phyloP scores from a whole-genome alignment of 2,888 invertebrate genomes.

The Tyria jacobaeae region DNA sequence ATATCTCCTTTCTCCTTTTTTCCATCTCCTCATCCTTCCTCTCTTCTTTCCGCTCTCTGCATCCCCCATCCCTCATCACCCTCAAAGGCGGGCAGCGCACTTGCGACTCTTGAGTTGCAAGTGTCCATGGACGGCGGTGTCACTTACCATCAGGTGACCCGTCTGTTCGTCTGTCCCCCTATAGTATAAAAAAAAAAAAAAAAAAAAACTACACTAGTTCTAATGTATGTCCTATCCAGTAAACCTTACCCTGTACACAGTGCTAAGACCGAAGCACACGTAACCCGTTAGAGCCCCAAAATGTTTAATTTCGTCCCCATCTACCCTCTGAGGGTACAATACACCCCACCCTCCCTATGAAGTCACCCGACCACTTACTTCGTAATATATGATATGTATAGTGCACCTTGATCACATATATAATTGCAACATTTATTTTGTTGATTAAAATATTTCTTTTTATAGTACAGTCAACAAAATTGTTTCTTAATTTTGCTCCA shows the following conservation, averaged over 20 bases:
- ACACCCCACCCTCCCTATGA: slow-evolving; percentile 49
- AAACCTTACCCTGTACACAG: slow-evolving; percentile 48
- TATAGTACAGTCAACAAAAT: slow-evolving; percentile 61
- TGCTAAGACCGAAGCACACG: slow-evolving; percentile 75
- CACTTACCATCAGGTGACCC: too few relatives aligned
- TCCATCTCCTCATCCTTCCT: too few relatives aligned
- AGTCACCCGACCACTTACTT: slow-evolving; percentile 72
- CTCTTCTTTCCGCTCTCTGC: too few relatives aligned
- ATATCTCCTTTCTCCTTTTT: too few relatives aligned
- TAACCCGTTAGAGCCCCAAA: slow-evolving; percentile 81
- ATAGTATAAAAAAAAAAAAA: too few relatives aligned
- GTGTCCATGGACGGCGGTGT: too few relatives aligned
- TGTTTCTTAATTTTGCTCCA: slow-evolving; percentile 1
- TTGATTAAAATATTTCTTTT: slow-evolving; percentile 83
- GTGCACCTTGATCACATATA: slow-evolving; percentile 84
- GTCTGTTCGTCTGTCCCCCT: too few relatives aligned
- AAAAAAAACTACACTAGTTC: slow-evolving; percentile 15
- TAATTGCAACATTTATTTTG: slow-evolving; percentile 85
- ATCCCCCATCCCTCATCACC: too few relatives aligned
- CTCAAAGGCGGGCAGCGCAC: too few relatives aligned
- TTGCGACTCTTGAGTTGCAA: too few relatives aligned
- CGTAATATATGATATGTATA: slow-evolving; percentile 81
- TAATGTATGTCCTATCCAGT: slow-evolving; percentile 53
- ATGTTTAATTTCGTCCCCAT: slow-evolving; percentile 83
- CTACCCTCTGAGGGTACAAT: slow-evolving; percentile 52